Conservation (phyloP, 2,797 vertebrate genomes). For the Benthosema pterotum region DNA sequence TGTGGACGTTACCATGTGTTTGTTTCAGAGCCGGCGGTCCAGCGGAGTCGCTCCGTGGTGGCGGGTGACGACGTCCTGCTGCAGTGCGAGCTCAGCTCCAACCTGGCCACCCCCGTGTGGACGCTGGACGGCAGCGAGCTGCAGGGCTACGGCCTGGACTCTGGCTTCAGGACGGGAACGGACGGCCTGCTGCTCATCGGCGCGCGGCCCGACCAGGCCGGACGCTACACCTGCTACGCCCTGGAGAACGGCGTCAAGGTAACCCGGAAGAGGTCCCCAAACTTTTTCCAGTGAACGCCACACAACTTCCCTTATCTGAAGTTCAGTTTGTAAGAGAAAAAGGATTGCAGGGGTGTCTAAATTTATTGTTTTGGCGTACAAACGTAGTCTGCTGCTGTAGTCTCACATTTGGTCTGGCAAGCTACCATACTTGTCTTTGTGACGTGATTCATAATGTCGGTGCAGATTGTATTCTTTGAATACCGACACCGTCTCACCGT, state of each 20-base stretch:
- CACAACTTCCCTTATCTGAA: too few species aligned
- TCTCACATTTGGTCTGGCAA: too few species aligned
- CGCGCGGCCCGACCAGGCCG: constrained; percentile 83
- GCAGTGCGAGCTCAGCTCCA: constrained; percentile 93
- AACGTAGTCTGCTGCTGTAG: too few species aligned
- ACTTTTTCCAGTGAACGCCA: too few species aligned
- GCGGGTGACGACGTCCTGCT: constrained; percentile 90
- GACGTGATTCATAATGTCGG: too few species aligned
- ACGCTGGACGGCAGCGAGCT: constrained; percentile 80
- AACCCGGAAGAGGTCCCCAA: too few species aligned
- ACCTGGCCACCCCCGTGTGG: constrained; percentile 90
- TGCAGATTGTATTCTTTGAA: too few species aligned
- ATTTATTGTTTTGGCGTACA: too few species aligned
- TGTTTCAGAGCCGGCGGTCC: constrained; percentile 54
- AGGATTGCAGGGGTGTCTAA: too few species aligned
- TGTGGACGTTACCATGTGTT: neutral
- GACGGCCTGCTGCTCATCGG: constrained; percentile 91
- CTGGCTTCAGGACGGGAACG: constrained; percentile 84
- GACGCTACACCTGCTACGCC: constrained; percentile 87
- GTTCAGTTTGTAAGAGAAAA: too few species aligned
- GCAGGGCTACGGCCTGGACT: constrained; percentile 74
- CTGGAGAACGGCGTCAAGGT: constrained; percentile 83
- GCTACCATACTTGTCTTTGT: too few species aligned
- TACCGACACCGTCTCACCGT: too few species aligned
- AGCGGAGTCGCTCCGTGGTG: constrained; percentile 85